Evolutionary conservation across 1,140 invertebrate species (phyloP).

Genomic region (Cyrtorhinus lividipennis): DNA sequence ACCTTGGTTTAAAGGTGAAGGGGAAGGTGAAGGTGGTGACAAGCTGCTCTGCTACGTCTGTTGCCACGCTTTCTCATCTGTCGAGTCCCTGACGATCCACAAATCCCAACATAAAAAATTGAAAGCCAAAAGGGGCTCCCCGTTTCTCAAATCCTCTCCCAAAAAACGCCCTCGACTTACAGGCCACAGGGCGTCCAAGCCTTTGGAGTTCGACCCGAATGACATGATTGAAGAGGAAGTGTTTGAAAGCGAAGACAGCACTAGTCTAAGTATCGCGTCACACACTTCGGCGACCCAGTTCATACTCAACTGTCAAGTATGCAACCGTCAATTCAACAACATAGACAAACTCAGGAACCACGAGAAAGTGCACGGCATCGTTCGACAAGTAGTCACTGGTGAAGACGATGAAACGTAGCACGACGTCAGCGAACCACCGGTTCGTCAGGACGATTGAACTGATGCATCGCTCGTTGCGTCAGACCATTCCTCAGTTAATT

Average conservation of each 20-base stretch:
- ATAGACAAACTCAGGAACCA: constrained; percentile 11
- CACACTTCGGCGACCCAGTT: background rate
- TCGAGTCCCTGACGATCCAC: constrained; percentile 5
- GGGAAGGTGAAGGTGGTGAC: background rate
- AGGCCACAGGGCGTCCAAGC: background rate
- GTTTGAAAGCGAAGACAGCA: background rate
- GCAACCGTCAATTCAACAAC: constrained; percentile 9
- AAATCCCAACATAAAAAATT: background rate
- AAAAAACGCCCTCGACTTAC: background rate
- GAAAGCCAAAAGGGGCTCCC: background rate
- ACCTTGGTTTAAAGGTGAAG: constrained; percentile 1
- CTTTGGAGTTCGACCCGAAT: background rate
- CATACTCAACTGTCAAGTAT: background rate
- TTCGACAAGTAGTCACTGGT: background rate
- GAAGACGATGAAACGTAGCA: background rate
- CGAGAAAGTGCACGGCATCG: constrained; percentile 8
- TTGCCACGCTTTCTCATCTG: constrained; percentile 4
- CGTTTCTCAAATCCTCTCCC: background rate
- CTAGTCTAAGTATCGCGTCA: background rate
- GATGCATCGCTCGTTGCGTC: too few relatives aligned
- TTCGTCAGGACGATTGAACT: too few relatives aligned
- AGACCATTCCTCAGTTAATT: too few relatives aligned
- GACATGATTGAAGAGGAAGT: background rate
- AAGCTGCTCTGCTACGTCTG: constrained; percentile 7
- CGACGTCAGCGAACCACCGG: too few relatives aligned